A percentile compares a stretch with the other conserved stretches of the same genome.
Conservation (phyloP, 2,888 invertebrate species). For the Mythimna albipuncta region DNA sequence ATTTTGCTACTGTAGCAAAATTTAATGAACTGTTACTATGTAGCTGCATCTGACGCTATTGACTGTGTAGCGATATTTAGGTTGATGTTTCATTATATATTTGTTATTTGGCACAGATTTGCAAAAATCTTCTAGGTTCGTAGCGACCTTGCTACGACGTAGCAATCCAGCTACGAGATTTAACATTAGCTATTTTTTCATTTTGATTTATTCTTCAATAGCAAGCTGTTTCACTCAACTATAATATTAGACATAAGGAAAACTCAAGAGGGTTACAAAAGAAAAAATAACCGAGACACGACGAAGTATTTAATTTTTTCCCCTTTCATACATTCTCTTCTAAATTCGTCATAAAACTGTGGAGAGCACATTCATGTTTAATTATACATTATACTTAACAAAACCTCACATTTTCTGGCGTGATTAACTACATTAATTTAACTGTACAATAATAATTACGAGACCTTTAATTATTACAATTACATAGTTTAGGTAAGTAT, state of each 20-base stretch:
- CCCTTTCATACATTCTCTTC: conserved; percentile 90
- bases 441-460: conserved; percentile 90
- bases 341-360: conserved; percentile 90
- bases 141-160: conserved; percentile 8
- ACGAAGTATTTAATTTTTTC: conserved; percentile 90
- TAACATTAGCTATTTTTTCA: background rate
- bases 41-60: background rate
- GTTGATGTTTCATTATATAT: background rate
- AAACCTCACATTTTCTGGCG: conserved; percentile 88
- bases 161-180: background rate
- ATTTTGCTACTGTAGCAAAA: background rate
- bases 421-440: conserved; percentile 90
- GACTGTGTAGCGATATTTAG: background rate
- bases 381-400: conserved; percentile 89
- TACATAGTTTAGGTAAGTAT: conserved; percentile 84
- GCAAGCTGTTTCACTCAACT: conserved; percentile 9
- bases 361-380: conserved; percentile 90
- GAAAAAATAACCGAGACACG: conserved; percentile 87
- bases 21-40: background rate
- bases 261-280: conserved; percentile 70
- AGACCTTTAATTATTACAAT: conserved; percentile 89
- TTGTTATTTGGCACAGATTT: background rate
- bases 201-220: background rate
- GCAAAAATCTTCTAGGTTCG: background rate
- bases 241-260: conserved; percentile 43